Evolutionary conservation across 2,888 invertebrate genomes (phyloP).

Genomic region (Scrobipalpa atriplicella): DNA sequence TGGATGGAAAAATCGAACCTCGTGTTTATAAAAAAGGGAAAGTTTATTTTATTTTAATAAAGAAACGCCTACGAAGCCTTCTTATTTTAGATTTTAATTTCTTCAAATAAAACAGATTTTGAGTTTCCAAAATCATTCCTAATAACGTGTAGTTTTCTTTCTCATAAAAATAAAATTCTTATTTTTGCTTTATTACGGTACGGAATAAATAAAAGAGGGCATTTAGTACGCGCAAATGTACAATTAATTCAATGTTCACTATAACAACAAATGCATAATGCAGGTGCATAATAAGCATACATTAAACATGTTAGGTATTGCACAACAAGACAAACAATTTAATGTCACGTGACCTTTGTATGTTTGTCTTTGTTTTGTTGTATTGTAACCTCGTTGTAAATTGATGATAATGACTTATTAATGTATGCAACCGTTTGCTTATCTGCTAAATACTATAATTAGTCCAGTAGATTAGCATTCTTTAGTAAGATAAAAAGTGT

Average conservation of each 20-base stretch:
- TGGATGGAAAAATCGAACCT: not conserved
- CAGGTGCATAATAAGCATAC: slow-evolving; percentile 46
- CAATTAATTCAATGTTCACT: slow-evolving; percentile 17
- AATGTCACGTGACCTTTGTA: slow-evolving; percentile 51
- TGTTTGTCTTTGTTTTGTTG: slow-evolving; percentile 5
- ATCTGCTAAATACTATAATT: slow-evolving; percentile 23
- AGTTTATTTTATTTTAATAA: not conserved
- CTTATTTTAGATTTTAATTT: too few relatives aligned
- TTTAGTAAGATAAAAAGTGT: slow-evolving; percentile 8
- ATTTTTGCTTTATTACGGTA: too few relatives aligned
- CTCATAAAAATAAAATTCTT: too few relatives aligned
- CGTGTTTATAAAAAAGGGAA: not conserved
- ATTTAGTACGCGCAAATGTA: not conserved
- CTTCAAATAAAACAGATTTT: too few relatives aligned
- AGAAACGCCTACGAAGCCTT: too few relatives aligned
- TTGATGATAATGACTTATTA: slow-evolving; percentile 20
- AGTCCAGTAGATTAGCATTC: slow-evolving; percentile 15
- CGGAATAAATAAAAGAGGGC: not conserved
- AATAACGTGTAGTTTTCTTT: too few relatives aligned
- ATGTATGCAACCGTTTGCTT: slow-evolving; percentile 15
- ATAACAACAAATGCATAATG: slow-evolving; percentile 41
- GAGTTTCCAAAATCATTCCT: too few relatives aligned
- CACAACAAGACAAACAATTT: slow-evolving; percentile 2
- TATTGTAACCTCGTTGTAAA: not conserved
- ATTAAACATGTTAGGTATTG: slow-evolving; percentile 53